phyloP scores from a whole-genome alignment of 1,140 invertebrate genomes.

The Lasioglossum baleicum region DNA sequence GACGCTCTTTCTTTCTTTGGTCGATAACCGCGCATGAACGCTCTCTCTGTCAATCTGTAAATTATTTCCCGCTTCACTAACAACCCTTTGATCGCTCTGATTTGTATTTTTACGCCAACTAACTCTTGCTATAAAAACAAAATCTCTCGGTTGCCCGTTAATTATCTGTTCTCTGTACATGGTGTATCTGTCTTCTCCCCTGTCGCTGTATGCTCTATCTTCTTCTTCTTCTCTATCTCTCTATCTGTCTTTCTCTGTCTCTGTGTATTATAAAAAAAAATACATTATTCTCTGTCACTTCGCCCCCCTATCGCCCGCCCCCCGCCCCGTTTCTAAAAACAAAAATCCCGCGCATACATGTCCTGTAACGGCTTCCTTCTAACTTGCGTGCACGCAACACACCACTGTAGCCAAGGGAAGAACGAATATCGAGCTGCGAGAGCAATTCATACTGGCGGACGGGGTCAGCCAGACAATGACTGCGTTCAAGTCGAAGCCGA shows the following conservation, averaged over 20 bases:
- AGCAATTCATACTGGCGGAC: constrained; percentile 98
- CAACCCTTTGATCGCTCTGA: constrained; percentile 26
- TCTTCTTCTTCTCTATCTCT: constrained; percentile 56
- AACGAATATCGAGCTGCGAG: constrained; percentile 98
- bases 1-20: too few species aligned
- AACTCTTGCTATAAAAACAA: background rate
- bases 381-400: constrained; percentile 81
- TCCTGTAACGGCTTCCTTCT: constrained; percentile 72
- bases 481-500: constrained; percentile 94
- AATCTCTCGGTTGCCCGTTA: constrained; percentile 27
- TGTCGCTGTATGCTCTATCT: constrained; percentile 16
- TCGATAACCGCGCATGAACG: constrained; percentile 27
- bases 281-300: constrained; percentile 14
- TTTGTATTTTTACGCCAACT: background rate
- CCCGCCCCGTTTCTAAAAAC: constrained; percentile 42
- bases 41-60: background rate
- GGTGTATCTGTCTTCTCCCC: constrained; percentile 46
- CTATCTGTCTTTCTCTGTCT: constrained; percentile 25
- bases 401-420: constrained; percentile 95
- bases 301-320: constrained; percentile 49
- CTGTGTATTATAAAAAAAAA: constrained; percentile 36
- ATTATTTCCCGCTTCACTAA: constrained; percentile 6
- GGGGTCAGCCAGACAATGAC: constrained; percentile 98
- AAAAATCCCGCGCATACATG: constrained; percentile 58
- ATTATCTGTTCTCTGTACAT: constrained; percentile 65